phyloP scores from a whole-genome alignment of 1,140 invertebrate genomes.

The Zeugodacus cucurbitae region DNA sequence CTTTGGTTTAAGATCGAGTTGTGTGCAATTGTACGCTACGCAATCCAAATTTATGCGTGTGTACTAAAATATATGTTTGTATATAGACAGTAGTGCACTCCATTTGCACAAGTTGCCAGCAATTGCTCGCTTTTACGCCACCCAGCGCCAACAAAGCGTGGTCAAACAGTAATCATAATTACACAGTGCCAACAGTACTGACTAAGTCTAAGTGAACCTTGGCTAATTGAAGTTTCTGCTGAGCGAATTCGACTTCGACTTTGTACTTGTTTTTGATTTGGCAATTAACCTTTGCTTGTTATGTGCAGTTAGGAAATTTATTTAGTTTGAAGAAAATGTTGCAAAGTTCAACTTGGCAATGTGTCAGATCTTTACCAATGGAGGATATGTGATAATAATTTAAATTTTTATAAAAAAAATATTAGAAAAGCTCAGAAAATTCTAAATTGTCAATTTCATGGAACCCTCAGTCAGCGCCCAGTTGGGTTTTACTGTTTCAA shows the following conservation, averaged over 20 bases:
- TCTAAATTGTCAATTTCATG: no score
- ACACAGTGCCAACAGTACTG: neutral
- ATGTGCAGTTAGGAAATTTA: neutral
- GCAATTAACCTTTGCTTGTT: neutral
- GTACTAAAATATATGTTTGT: neutral
- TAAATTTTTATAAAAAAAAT: no score
- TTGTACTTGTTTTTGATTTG: conserved; percentile 20
- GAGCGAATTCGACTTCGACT: neutral
- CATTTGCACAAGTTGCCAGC: neutral
- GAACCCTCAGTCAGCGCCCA: no score
- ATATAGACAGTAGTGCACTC: neutral
- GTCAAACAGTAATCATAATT: neutral
- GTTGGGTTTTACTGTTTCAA: no score
- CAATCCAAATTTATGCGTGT: neutral
- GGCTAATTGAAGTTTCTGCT: neutral
- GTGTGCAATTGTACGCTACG: neutral
- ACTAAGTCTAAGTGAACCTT: neutral
- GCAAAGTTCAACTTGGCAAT: no score
- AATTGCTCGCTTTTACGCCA: neutral
- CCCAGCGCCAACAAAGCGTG: neutral
- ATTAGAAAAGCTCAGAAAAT: no score
- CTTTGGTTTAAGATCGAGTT: conserved; percentile 12
- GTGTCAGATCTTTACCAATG: no score
- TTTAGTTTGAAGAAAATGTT: neutral
- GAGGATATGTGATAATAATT: no score